These are phyloP conservation scores for Antheraea yamamai DNA, from an alignment of 2,888 invertebrate genomes.

Conservation along the genomic window DNA sequence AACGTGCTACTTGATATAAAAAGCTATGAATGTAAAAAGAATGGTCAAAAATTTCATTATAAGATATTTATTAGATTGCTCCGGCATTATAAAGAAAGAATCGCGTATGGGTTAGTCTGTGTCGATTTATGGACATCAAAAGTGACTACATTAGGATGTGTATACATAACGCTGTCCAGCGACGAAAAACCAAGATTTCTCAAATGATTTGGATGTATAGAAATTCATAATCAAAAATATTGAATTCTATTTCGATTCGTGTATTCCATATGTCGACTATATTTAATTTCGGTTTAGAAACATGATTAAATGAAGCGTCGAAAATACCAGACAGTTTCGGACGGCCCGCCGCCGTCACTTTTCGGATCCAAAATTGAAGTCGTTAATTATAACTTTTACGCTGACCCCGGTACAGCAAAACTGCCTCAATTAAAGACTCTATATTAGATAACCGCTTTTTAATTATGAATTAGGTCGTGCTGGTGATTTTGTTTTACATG, in stretches of 20 bases:
- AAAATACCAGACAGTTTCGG: background rate
- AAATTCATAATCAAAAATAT: background rate
- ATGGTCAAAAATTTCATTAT: background rate
- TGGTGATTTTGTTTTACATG: background rate
- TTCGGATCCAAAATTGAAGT: conserved; percentile 58
- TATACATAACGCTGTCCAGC: background rate
- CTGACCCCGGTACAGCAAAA: conserved; percentile 53
- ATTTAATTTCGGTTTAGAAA: background rate
- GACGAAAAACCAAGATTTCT: background rate
- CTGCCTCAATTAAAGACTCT: conserved; percentile 65
- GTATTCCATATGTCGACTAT: background rate
- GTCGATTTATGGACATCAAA: background rate
- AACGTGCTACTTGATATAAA: too few relatives aligned
- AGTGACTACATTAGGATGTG: background rate
- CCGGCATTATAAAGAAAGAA: background rate
- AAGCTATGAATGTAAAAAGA: too few relatives aligned
- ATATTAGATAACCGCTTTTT: conserved; percentile 42
- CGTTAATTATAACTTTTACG: conserved; percentile 73
- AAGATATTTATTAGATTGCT: too few relatives aligned
- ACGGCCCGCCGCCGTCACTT: background rate
- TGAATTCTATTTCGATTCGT: background rate
- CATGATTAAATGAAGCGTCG: background rate
- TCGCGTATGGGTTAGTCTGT: background rate
- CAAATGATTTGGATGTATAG: background rate
- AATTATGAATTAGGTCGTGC: conserved; percentile 1